These are phyloP conservation scores for Drosophila seclusa DNA, from an alignment of 2,888 invertebrate genomes.

Conservation along the genomic window DNA sequence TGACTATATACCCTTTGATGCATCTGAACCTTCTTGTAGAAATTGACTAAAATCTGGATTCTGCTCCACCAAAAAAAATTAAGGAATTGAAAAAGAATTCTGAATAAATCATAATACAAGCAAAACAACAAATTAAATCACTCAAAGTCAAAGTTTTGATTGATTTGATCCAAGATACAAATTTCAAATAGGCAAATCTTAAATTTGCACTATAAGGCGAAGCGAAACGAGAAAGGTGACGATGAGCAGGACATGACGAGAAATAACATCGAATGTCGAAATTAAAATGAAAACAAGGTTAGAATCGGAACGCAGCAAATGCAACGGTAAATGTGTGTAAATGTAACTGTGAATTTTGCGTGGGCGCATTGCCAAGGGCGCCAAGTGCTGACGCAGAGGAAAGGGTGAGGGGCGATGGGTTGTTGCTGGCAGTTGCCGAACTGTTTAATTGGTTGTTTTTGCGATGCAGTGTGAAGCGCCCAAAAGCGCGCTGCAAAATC, in stretches of 20 bases:
- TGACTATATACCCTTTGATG: background rate
- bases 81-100: background rate
- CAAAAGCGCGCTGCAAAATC: constrained; percentile 57
- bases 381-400: background rate
- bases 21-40: background rate
- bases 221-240: background rate
- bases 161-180: background rate
- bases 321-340: background rate
- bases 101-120: background rate
- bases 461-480: constrained; percentile 39
- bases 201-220: background rate
- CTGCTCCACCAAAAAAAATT: background rate
- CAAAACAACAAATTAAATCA: background rate
- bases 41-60: background rate
- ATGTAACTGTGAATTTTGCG: constrained; percentile 45
- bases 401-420: background rate
- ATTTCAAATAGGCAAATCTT: background rate
- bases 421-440: constrained; percentile 46
- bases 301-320: background rate
- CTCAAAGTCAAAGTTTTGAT: background rate
- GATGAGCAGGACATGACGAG: background rate
- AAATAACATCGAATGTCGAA: background rate
- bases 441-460: constrained; percentile 57
- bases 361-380: constrained; percentile 51
- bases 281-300: background rate